Conservation (phyloP, 2,888 invertebrate species). For the Chirona hameri region DNA sequence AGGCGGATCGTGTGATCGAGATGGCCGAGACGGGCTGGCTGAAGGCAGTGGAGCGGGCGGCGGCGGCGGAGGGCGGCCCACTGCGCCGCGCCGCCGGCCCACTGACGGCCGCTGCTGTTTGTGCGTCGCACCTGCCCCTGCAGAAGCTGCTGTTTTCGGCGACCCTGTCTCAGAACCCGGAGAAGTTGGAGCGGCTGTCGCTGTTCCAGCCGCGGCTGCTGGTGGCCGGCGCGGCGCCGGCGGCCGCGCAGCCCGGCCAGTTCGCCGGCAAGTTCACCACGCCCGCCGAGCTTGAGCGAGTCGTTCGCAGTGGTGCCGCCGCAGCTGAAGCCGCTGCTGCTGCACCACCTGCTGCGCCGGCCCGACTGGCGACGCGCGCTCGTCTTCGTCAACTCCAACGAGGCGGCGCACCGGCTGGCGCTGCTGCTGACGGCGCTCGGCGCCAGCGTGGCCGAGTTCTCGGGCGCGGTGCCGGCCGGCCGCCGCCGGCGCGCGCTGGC, state of each 20-base stretch:
- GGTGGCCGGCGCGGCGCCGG: conserved; percentile 63
- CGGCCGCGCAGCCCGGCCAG: conserved; percentile 47
- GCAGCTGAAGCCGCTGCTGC: conserved; percentile 70
- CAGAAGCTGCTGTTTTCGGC: conserved; percentile 97
- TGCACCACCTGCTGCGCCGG: conserved; percentile 61
- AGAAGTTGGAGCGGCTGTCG: conserved; percentile 81
- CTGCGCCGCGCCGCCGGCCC: conserved; percentile 1
- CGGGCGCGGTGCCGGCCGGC: conserved; percentile 37
- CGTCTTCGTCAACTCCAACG: conserved; percentile 83
- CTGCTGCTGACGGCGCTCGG: conserved; percentile 60
- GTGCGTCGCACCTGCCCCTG: conserved; percentile 55
- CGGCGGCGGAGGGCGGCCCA: not conserved
- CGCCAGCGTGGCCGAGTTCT: conserved; percentile 47
- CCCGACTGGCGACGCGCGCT: conserved; percentile 70
- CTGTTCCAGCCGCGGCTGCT: conserved; percentile 90
- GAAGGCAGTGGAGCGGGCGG: conserved; percentile 63
- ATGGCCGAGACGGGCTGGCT: conserved; percentile 86
- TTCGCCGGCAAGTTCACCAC: conserved; percentile 76
- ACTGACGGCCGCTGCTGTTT: conserved; percentile 12
- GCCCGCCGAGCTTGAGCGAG: conserved; percentile 48
- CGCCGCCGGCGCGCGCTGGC: conserved; percentile 10
- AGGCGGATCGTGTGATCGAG: conserved; percentile 81
- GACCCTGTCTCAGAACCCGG: conserved; percentile 93
- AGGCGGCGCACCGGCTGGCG: conserved; percentile 69
- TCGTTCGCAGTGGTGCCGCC: conserved; percentile 45